These are phyloP conservation scores for Enhydra lutris DNA, from an alignment of 2,113 vertebrate species.

Conservation along the genomic window DNA sequence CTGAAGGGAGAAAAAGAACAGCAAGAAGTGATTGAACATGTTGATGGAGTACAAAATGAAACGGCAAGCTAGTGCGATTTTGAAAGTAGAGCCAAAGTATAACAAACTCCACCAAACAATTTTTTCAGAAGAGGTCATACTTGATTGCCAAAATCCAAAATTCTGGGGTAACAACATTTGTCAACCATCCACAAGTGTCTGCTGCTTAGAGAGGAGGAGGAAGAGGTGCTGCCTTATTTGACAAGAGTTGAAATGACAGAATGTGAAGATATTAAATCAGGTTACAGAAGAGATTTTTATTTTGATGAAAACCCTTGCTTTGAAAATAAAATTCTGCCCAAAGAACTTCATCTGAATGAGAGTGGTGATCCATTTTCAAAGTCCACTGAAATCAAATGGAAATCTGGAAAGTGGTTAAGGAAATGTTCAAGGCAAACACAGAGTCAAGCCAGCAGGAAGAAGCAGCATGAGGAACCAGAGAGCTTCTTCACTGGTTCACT, in stretches of 20 bases:
- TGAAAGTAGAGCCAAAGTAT: not conserved
- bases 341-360: not conserved
- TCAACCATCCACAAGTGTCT: not conserved
- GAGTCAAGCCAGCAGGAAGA: not conserved
- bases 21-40: not conserved
- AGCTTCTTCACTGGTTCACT: not conserved
- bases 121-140: not conserved
- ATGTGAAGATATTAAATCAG: not conserved
- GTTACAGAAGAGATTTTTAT: not conserved
- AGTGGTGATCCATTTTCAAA: not conserved
- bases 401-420: not conserved
- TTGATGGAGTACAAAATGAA: not conserved
- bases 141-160: not conserved
- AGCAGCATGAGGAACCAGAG: not conserved
- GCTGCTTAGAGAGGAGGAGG: not conserved
- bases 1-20: not conserved
- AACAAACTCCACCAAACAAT: not conserved
- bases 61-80: not conserved
- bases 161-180: not conserved
- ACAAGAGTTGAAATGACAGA: not conserved
- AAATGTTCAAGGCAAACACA: not conserved
- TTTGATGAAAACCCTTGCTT: not conserved
- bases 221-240: not conserved
- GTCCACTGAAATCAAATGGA: not conserved
- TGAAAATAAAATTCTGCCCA: not conserved